Evolutionary conservation across 2,888 invertebrate species (phyloP).

Genomic region (Drosophila recens): DNA sequence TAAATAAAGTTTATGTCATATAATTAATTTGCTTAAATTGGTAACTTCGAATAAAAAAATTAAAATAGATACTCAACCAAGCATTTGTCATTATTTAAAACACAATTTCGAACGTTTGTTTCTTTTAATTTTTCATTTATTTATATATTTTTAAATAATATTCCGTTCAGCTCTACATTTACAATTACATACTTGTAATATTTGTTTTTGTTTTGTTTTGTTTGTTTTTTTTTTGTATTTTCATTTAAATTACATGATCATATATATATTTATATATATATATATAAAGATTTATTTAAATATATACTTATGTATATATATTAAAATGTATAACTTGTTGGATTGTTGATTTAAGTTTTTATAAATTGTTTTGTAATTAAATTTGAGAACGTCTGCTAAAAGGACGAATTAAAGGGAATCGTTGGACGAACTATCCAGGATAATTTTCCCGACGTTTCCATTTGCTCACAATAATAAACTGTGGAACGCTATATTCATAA

Average conservation of each 20-base stretch:
- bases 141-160: constrained; percentile 78
- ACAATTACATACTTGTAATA: constrained; percentile 80
- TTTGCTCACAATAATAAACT: constrained; percentile 19
- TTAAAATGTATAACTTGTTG: constrained; percentile 75
- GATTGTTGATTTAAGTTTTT: constrained; percentile 50
- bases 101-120: background rate
- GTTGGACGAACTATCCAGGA: constrained; percentile 35
- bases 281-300: constrained; percentile 31
- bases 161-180: constrained; percentile 81
- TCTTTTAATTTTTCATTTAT: constrained; percentile 60
- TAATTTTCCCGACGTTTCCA: constrained; percentile 15
- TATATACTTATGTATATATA: constrained; percentile 70
- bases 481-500: constrained; percentile 63
- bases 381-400: constrained; percentile 68
- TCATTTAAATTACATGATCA: constrained; percentile 67
- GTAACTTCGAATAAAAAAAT: background rate
- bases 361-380: constrained; percentile 58
- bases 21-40: background rate
- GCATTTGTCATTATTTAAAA: constrained; percentile 11
- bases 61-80: constrained; percentile 2
- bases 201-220: constrained; percentile 56
- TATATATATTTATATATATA: constrained; percentile 47
- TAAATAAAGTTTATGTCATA: background rate
- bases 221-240: constrained; percentile 38
- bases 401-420: constrained; percentile 56